Base-by-base conservation (phyloP, 2,113 vertebrate species). In the Callospermophilus lateralis region DNA sequence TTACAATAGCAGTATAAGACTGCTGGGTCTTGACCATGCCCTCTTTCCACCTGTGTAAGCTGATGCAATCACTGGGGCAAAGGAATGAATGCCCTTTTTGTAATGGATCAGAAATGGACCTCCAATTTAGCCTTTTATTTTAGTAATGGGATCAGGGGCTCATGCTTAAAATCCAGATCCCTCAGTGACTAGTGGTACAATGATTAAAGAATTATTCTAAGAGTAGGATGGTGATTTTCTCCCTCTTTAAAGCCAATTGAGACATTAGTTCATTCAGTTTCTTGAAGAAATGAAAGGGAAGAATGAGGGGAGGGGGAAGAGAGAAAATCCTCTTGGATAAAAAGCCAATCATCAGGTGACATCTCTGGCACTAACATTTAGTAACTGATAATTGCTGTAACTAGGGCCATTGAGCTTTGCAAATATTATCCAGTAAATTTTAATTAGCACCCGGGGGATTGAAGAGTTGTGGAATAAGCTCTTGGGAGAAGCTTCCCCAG, bases 371-470 rank as follows among this genome's bases (percentile, higher is more conserved):
- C 97, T 98, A 98, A 98, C 97, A 98, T 98, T 98, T 99, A 98
- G 98, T 98, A 98, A 98, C 98, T 98, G 98, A 97, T 99, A 98
- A 99, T 99, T 99, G 97, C 97, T 98, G 58, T 98, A 98, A 98
- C 98, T 98, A 98, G 98, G 98, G 96, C 98, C 98, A 98, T 93
- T 98, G 98, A 99, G 98, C 97, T 98, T 98, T 98, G 98, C 97
- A 99, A 99, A 99, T 98, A 98, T 98, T 98, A 98, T 96, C 98
- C 97, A 98, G 98, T 98, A 99, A 99, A 99, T 98, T 99, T 99
- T 99, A 99, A 99, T 99, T 99, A 99, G 98, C 97, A 98, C 98
- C 98, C 98, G 61, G 88, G 98, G 98, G 98, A 99, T 85, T 98
- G 98, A 98, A 97, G 97, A 98, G 98, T 98, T 98, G 98, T 89